Conservation (phyloP, 2,888 invertebrate genomes). For the Slavum lentiscoides region DNA sequence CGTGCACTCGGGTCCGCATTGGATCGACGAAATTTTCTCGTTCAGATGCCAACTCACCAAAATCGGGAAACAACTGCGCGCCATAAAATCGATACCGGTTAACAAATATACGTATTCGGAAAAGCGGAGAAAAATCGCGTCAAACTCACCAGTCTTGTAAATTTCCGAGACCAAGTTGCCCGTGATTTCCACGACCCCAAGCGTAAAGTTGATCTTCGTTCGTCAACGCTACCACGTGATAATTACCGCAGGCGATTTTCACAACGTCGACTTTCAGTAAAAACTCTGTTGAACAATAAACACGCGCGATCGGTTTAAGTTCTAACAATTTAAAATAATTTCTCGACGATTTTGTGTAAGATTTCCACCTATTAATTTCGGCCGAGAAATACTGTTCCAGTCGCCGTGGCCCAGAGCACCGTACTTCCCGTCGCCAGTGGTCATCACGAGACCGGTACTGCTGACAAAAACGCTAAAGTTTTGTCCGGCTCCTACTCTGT, state of each 20-base stretch:
- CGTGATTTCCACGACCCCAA: constrained; percentile 69
- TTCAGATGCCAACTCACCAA: constrained; percentile 62
- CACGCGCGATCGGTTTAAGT: not conserved
- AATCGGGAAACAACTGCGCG: constrained; percentile 61
- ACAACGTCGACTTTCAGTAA: constrained; percentile 66
- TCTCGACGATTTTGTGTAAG: not conserved
- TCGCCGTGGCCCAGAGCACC: constrained; percentile 71
- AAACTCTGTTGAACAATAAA: constrained; percentile 58
- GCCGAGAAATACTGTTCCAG: constrained; percentile 64
- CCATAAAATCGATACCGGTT: not conserved
- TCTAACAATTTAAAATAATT: not conserved
- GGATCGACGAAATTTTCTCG: constrained; percentile 63
- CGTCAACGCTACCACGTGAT: constrained; percentile 69
- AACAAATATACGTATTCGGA: no score
- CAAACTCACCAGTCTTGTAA: constrained; percentile 61
- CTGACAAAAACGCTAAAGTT: constrained; percentile 71
- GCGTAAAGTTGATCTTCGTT: constrained; percentile 67
- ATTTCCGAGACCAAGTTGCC: constrained; percentile 66
- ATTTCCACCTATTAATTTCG: constrained; percentile 64
- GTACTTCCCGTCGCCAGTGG: constrained; percentile 69
- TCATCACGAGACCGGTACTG: constrained; percentile 70
- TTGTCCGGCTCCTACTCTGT: constrained; percentile 67
- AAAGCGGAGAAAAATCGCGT: no score
- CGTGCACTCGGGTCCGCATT: constrained; percentile 68
- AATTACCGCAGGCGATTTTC: constrained; percentile 66